Evolutionary conservation across 2,888 invertebrate species (phyloP), one percentile per base, ranked within the genome.

Genomic region (Pammene fasciana): DNA sequence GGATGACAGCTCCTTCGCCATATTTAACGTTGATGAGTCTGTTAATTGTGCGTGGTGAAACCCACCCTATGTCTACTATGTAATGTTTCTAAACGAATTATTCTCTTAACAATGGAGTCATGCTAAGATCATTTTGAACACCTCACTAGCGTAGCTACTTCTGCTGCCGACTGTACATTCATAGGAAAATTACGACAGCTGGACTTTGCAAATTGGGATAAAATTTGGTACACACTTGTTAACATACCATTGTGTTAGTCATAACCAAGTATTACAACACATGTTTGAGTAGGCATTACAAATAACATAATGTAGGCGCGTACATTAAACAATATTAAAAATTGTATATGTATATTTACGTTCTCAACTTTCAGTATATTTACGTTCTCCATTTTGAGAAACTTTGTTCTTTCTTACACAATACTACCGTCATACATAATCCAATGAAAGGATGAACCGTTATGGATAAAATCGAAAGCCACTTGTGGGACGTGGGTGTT

Each of bases 381-480:
- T 38, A 9, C 38, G 38, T 38, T 5, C 38, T 38, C 38, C 26
- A 9, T 7, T 38, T 7, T 38, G 38, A 6, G 9, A 38, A 6
- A 9, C 38, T 38, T 0, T 38, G 6, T 7, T 38, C 38, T 38
- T 46, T n/a, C n/a, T 60, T 60, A 60, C 59, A 26, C 34, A 45
- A 60, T 14, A 6, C 6, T 26, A 26, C 4, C 26, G 26, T 3
- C 59, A 59, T 34, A 59, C n/a, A 26, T 41, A 18, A 13, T 57
- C 41, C 34, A 61, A 48, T 61, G 60, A 48, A 45, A 48, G 36
- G 16, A 57, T 41, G 56, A 48, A 48, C 60, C 34, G 60, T 48
- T 36, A 36, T 16, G 60, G 60, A 45, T 61, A 9, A 61, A 61
- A 61, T 61, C 60, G 60, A 61, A 61, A 61, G 60, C 45, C 13